phyloP scores from a whole-genome alignment of 2,797 vertebrate genomes.

The Oryzias dopingdopingensis region DNA sequence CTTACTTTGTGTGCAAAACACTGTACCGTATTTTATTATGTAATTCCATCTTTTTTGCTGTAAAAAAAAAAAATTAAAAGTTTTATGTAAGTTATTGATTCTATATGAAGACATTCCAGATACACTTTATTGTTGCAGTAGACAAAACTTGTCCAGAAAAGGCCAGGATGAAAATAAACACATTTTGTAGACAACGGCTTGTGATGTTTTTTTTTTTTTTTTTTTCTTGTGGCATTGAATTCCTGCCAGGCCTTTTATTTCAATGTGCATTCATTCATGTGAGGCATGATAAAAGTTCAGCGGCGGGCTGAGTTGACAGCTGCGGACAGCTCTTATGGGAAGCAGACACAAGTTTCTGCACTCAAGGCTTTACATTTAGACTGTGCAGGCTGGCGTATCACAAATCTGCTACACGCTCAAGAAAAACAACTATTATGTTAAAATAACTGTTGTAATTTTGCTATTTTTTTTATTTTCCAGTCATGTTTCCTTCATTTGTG shows the following conservation, averaged over 20 bases:
- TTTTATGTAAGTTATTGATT: slow-evolving; percentile 69
- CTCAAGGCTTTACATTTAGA: background rate
- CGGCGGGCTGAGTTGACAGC: slow-evolving; percentile 5
- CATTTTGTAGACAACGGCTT: slow-evolving; percentile 44
- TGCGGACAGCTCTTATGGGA: slow-evolving; percentile 6
- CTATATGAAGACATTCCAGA: slow-evolving; percentile 56
- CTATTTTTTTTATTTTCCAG: no score
- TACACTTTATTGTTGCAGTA: slow-evolving; percentile 24
- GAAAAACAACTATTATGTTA: no score
- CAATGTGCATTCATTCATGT: slow-evolving; percentile 10
- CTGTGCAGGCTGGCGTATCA: no score
- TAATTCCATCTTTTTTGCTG: slow-evolving; percentile 55
- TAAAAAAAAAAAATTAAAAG: slow-evolving; percentile 50
- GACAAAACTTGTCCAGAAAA: slow-evolving; percentile 15
- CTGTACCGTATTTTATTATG: slow-evolving; percentile 71
- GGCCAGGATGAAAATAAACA: slow-evolving; percentile 59
- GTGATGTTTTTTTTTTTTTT: background rate
- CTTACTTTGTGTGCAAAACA: slow-evolving; percentile 43
- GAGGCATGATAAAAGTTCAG: background rate
- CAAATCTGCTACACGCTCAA: no score
- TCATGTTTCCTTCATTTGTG: no score
- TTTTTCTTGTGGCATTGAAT: background rate
- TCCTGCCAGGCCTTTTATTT: slow-evolving; percentile 4
- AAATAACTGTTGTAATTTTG: no score
- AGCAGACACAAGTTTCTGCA: slow-evolving; percentile 10